phyloP scores from a whole-genome alignment of 2,113 vertebrate species.

The Syngnathus typhle region DNA sequence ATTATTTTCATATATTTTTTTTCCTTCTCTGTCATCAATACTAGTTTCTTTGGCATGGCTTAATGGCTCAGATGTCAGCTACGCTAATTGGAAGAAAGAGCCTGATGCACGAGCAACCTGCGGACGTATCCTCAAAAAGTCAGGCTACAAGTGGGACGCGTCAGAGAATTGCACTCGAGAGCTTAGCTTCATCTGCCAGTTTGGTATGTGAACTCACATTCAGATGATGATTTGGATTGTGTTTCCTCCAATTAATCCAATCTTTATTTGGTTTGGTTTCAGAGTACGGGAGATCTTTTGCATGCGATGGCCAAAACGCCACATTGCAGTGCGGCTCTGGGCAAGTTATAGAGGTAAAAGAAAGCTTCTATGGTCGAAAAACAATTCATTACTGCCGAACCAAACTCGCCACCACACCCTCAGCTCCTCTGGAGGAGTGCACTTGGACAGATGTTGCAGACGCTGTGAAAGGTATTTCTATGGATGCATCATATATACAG shows the following conservation, averaged over 20 bases:
- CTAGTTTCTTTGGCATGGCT: conserved; percentile 80
- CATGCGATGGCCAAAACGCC: conserved; percentile 77
- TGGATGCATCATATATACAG: neutral
- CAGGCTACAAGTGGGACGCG: conserved; percentile 77
- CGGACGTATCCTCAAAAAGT: conserved; percentile 73
- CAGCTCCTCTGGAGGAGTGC: conserved; percentile 71
- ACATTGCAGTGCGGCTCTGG: conserved; percentile 84
- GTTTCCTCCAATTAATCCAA: neutral
- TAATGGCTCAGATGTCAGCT: conserved; percentile 80
- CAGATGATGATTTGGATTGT: neutral
- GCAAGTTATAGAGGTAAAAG: conserved; percentile 79
- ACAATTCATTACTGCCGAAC: conserved; percentile 78
- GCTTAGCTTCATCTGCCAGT: conserved; percentile 83
- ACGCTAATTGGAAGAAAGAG: conserved; percentile 74
- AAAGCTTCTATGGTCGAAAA: conserved; percentile 82
- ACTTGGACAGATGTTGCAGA: conserved; percentile 78
- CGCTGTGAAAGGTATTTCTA: conserved; percentile 77
- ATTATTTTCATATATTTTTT: neutral
- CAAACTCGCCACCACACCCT: conserved; percentile 11
- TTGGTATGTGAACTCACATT: conserved; percentile 69
- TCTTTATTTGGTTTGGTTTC: neutral
- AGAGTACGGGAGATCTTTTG: conserved; percentile 77
- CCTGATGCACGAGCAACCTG: conserved; percentile 63
- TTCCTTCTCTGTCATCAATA: neutral
- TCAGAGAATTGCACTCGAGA: conserved; percentile 79